These are phyloP conservation scores for Percopsis omiscomaycus DNA, from an alignment of 2,797 vertebrate genomes.

Conservation along the genomic window DNA sequence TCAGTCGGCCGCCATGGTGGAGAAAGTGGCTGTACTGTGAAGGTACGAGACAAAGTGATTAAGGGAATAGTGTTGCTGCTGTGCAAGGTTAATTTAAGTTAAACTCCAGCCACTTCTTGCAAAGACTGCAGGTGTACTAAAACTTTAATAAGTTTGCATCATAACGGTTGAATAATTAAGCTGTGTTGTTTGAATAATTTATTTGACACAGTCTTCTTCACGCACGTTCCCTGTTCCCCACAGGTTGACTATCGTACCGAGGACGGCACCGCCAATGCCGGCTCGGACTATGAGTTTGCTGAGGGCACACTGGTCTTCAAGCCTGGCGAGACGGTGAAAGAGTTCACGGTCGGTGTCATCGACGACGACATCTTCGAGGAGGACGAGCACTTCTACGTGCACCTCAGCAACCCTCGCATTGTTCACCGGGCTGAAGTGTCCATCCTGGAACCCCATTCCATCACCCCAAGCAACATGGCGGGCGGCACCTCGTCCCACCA, in stretches of 20 bases:
- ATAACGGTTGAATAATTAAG: conserved; percentile 24
- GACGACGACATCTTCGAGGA: conserved; percentile 89
- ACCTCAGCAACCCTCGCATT: conserved; percentile 82
- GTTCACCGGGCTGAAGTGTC: conserved; percentile 76
- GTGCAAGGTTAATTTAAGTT: conserved; percentile 30
- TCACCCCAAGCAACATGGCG: conserved; percentile 74
- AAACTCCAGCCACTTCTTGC: not conserved
- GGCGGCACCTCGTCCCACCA: conserved; percentile 56
- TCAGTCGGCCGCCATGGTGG: conserved; percentile 80
- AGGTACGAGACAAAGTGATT: conserved; percentile 61
- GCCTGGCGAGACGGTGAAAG: conserved; percentile 82
- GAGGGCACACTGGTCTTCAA: conserved; percentile 86
- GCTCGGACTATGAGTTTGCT: conserved; percentile 87
- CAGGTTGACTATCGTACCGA: conserved; percentile 87
- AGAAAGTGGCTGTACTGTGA: conserved; percentile 79
- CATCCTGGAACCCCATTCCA: conserved; percentile 71
- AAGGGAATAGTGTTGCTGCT: conserved; percentile 19
- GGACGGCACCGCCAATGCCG: conserved; percentile 85
- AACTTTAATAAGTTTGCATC: conserved; percentile 49
- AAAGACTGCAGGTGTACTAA: conserved; percentile 20
- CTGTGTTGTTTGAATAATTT: conserved; percentile 41
- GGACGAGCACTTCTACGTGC: conserved; percentile 87
- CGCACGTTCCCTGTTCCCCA: conserved; percentile 12
- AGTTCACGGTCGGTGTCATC: conserved; percentile 84
- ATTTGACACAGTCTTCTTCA: conserved; percentile 13